Evolutionary conservation across 2,113 vertebrate species (phyloP).

Genomic region (Marcusenius ussheri): DNA sequence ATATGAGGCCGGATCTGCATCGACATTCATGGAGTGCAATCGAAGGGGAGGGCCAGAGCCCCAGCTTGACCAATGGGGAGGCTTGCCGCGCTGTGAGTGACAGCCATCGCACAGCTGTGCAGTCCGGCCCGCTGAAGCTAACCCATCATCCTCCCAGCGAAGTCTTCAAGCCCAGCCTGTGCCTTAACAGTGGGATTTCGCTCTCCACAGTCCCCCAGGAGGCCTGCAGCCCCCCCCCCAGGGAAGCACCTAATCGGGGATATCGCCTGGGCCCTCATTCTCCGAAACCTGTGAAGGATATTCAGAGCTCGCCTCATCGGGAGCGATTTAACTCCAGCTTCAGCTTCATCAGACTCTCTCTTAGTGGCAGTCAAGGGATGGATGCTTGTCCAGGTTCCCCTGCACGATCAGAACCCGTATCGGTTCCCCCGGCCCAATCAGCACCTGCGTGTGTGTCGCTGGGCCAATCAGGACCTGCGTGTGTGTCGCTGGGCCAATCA

Average conservation of each 20-base stretch:
- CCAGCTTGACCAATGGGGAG: slow-evolving; percentile 32
- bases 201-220: not conserved
- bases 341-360: slow-evolving; percentile 78
- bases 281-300: not conserved
- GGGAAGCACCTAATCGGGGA: not conserved
- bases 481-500: not conserved
- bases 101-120: not conserved
- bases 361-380: slow-evolving; percentile 39
- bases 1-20: slow-evolving; percentile 60
- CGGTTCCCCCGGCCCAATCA: not conserved
- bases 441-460: not conserved
- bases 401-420: not conserved
- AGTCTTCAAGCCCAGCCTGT: not conserved
- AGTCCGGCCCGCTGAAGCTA: not conserved
- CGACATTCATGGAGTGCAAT: slow-evolving; percentile 29
- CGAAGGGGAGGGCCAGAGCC: slow-evolving; percentile 23
- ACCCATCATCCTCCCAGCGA: not conserved
- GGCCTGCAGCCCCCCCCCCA: not conserved
- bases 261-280: not conserved
- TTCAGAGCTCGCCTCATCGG: not conserved
- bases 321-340: slow-evolving; percentile 72
- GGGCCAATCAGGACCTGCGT: not conserved
- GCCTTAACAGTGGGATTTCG: not conserved
- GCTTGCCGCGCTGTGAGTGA: slow-evolving; percentile 17
- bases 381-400: not conserved